Conservation (phyloP, 2,797 vertebrate genomes). For the Odontamblyopus rebecca region DNA sequence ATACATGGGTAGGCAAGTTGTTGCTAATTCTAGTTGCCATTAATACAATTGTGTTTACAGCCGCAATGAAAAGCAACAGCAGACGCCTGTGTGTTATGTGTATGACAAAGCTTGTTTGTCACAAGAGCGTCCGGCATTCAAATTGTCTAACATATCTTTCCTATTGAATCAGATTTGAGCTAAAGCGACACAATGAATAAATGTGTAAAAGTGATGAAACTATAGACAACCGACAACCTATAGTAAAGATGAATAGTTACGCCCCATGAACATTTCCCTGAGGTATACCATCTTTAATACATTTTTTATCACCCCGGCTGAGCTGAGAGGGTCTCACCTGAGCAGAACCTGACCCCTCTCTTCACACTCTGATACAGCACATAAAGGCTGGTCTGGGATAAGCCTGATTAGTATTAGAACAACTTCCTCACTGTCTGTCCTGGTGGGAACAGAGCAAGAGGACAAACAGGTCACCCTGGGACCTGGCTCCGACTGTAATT, state of each 20-base stretch:
- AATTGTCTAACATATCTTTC: background rate
- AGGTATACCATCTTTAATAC: constrained; percentile 21
- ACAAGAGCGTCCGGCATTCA: too few relatives aligned
- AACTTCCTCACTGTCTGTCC: constrained; percentile 20
- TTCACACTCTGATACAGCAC: constrained; percentile 13
- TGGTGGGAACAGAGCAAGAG: background rate
- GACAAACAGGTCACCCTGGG: constrained; percentile 31
- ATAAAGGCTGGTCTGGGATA: constrained; percentile 13
- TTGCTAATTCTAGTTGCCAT: too few relatives aligned
- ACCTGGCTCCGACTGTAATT: constrained; percentile 21
- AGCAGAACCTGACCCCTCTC: constrained; percentile 13
- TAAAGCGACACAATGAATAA: background rate
- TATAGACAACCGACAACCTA: constrained; percentile 1
- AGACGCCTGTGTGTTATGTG: too few relatives aligned
- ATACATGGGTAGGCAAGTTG: too few relatives aligned
- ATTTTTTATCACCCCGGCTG: background rate
- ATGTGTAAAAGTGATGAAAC: background rate
- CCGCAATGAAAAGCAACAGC: too few relatives aligned
- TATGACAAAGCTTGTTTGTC: too few relatives aligned
- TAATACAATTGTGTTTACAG: too few relatives aligned
- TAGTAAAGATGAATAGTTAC: constrained; percentile 22
- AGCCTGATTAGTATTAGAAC: constrained; percentile 36
- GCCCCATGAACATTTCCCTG: constrained; percentile 10
- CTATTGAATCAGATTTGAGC: background rate
- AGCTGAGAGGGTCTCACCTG: constrained; percentile 6